These are phyloP conservation scores for Sinhomidia bicolor DNA, from an alignment of 2,888 invertebrate species.

Conservation along the genomic window DNA sequence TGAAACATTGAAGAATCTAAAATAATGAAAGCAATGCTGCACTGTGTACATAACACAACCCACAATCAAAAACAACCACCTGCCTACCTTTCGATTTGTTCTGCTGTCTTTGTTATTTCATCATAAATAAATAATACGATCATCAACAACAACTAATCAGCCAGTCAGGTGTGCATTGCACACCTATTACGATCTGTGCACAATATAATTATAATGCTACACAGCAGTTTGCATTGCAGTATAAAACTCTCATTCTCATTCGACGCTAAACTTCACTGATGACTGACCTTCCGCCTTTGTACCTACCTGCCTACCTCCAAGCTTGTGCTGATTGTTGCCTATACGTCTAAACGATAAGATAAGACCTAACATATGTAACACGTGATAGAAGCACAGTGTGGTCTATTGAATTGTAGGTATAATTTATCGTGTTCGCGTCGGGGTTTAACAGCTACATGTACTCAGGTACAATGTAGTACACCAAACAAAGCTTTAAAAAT, in stretches of 20 bases:
- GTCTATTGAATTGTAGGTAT: neutral
- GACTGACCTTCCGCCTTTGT: constrained; percentile 69
- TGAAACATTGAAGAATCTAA: too few species aligned
- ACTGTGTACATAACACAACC: too few species aligned
- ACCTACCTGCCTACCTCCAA: too few species aligned
- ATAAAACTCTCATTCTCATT: neutral
- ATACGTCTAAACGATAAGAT: constrained; percentile 32
- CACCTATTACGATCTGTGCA: neutral
- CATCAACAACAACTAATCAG: too few species aligned
- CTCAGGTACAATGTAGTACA: neutral
- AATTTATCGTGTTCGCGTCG: constrained; percentile 1
- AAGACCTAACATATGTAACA: neutral
- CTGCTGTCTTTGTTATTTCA: constrained; percentile 17
- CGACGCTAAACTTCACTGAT: constrained; percentile 45
- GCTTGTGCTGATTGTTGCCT: constrained; percentile 22
- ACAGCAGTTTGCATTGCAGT: too few species aligned
- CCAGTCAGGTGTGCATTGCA: neutral
- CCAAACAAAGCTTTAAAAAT: constrained; percentile 49
- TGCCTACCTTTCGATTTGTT: neutral
- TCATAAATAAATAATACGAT: too few species aligned
- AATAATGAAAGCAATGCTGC: too few species aligned
- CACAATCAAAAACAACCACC: neutral
- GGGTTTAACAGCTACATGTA: constrained; percentile 21
- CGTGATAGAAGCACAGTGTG: neutral
- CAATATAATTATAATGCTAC: neutral